Base-by-base conservation (phyloP, 2,797 vertebrate species). In the Arctocebus calabarensis region DNA sequence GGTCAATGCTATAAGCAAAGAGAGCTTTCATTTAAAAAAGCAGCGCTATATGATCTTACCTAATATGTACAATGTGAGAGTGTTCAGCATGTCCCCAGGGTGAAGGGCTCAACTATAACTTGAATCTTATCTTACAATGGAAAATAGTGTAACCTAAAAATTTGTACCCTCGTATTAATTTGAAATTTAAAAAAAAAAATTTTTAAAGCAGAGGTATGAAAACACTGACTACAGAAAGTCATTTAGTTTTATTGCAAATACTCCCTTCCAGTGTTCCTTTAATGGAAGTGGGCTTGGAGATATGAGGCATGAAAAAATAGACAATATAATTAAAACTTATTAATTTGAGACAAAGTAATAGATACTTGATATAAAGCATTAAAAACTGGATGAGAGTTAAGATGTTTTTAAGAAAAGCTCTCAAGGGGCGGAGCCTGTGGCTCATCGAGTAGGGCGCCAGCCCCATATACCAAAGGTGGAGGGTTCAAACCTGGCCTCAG, bases 291-390 rank as follows among this genome's bases (percentile, higher is more conserved):
- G 32, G 7, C 61, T 78, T 84, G 64, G 17, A 77, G n/a, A 91
- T 71, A 93, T 0, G 12, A 7, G 59, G 48, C 68, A 84, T 84
- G 37, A 81, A 96, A 73, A 79, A 43, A 23, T 52, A 84, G 59
- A 79, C 45, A 37, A 87, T 32, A 84, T 59, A 95, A 77, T 40
- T 87, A 68, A 78, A 87, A 85, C 40, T 85, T 66, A 87, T 27
- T 82, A 77, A 43, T 78, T 68, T 94, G 66, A 59, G 48, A 62
- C 4, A 91, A 5, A 14, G 23, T 48, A 34, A 88, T n/a, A 14
- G 19, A 55, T 37, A 91, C 4, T 73, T 74, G 29, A 74, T 40
- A 87, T 29, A 87, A 94, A 85, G 19, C 82, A 91, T 61, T 84
- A 45, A 95, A 92, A 84, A 43, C 29, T 93, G 29, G 66, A 71